Percentiles rank a stretch among this genome's conserved stretches.
Evolutionary conservation across 2,113 vertebrate genomes (phyloP).

Genomic region (Trichechus manatus): DNA sequence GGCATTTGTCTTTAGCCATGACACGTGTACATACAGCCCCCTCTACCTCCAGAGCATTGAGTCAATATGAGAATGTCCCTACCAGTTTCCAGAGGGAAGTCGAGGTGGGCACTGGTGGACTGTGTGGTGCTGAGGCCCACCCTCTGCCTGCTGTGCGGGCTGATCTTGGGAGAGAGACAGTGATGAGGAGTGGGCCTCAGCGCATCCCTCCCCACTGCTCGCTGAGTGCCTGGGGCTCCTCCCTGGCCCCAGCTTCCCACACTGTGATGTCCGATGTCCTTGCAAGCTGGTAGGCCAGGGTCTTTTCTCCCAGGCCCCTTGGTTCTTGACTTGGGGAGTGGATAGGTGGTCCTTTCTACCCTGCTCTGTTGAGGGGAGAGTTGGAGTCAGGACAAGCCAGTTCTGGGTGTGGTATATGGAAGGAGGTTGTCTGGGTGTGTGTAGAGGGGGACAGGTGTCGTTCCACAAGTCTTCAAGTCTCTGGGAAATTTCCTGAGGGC

Average conservation of each 20-base stretch:
- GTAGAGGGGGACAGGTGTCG: neutral
- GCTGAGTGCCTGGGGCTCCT: neutral
- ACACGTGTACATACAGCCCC: neutral
- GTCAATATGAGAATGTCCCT: neutral
- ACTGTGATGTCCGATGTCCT: neutral
- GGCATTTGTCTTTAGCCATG: conserved; percentile 31
- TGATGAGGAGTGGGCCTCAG: neutral
- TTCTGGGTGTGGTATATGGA: neutral
- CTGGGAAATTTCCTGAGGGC: conserved; percentile 57
- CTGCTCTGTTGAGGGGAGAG: neutral
- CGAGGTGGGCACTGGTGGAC: neutral
- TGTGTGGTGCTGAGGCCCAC: neutral
- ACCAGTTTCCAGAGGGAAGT: neutral
- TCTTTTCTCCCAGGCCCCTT: neutral
- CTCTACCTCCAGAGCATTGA: neutral
- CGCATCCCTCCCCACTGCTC: rapidly evolving
- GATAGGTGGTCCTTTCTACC: neutral
- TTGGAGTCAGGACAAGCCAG: neutral
- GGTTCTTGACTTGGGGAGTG: neutral
- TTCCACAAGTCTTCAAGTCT: conserved; percentile 24
- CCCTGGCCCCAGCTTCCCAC: neutral
- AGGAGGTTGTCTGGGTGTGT: neutral
- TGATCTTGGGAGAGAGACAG: neutral
- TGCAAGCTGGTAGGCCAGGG: neutral
- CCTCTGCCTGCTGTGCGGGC: neutral